Evolutionary conservation across 2,888 invertebrate genomes (phyloP).

Genomic region (Nowickia ferox): DNA sequence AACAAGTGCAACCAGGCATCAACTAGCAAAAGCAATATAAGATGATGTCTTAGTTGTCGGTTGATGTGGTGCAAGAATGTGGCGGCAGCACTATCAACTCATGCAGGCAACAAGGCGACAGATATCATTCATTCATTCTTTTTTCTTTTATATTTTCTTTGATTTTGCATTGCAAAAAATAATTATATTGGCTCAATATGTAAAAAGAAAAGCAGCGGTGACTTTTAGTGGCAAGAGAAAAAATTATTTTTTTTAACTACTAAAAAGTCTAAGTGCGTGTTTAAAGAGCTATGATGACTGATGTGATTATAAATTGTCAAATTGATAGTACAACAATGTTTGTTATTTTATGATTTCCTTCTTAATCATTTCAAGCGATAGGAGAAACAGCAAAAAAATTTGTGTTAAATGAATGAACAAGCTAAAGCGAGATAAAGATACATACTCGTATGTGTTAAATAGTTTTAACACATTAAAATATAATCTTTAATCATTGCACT

Average conservation of each 20-base stretch:
- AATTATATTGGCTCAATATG: slow-evolving; percentile 52
- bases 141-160: slow-evolving; percentile 14
- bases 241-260: neutral
- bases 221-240: neutral
- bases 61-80: slow-evolving; percentile 64
- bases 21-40: slow-evolving; percentile 69
- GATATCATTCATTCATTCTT: slow-evolving; percentile 70
- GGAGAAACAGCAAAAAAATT: no score
- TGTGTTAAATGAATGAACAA: no score
- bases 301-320: slow-evolving; percentile 29
- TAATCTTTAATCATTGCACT: no score
- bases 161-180: slow-evolving; percentile 29
- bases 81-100: slow-evolving; percentile 63
- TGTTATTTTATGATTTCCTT: neutral
- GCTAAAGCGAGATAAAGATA: no score
- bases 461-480: no score
- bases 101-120: slow-evolving; percentile 71
- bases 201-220: slow-evolving; percentile 26
- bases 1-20: slow-evolving; percentile 73
- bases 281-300: slow-evolving; percentile 32
- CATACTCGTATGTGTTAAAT: no score
- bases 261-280: slow-evolving; percentile 10
- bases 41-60: slow-evolving; percentile 66
- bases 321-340: slow-evolving; percentile 17
- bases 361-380: no score